Percentiles rank a stretch among this genome's conserved stretches.
Conservation (phyloP, 2,888 invertebrate species). For the Sussaba pulchella region DNA sequence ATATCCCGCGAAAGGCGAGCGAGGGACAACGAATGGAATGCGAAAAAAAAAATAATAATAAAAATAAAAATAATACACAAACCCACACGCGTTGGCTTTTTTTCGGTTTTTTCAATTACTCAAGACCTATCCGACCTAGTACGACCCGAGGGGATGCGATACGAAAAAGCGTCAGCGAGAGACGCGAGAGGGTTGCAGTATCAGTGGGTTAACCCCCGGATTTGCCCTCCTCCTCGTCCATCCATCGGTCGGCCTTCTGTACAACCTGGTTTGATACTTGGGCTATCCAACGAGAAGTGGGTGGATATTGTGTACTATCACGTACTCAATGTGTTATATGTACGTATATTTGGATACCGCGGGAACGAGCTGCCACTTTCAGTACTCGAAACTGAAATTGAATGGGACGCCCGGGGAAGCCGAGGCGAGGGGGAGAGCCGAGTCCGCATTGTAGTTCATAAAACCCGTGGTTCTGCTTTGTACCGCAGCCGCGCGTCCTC, state of each 20-base stretch:
- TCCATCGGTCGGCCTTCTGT: not conserved
- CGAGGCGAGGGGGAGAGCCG: not conserved
- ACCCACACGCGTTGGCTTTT: constrained; percentile 13
- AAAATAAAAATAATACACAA: not conserved
- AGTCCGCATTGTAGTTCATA: constrained; percentile 36
- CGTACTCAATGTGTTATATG: constrained; percentile 11
- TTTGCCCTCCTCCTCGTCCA: not conserved
- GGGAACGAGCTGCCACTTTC: constrained; percentile 46
- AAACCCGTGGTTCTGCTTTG: constrained; percentile 15
- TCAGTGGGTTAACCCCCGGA: not conserved
- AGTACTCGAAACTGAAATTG: constrained; percentile 54
- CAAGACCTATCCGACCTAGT: constrained; percentile 37
- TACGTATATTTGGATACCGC: constrained; percentile 1
- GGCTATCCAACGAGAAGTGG: constrained; percentile 5
- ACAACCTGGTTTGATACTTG: constrained; percentile 1
- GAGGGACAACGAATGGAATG: not conserved
- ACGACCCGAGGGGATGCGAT: constrained; percentile 23
- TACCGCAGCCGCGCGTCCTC: no score
- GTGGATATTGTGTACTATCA: constrained; percentile 21
- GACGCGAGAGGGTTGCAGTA: not conserved
- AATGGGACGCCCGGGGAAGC: constrained; percentile 13
- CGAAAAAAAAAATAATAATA: not conserved
- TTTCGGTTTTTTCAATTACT: constrained; percentile 44
- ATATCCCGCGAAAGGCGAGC: not conserved
- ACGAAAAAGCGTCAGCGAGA: constrained; percentile 18